phyloP scores from a whole-genome alignment of 2,113 vertebrate genomes.

The Cnemophilus loriae region DNA sequence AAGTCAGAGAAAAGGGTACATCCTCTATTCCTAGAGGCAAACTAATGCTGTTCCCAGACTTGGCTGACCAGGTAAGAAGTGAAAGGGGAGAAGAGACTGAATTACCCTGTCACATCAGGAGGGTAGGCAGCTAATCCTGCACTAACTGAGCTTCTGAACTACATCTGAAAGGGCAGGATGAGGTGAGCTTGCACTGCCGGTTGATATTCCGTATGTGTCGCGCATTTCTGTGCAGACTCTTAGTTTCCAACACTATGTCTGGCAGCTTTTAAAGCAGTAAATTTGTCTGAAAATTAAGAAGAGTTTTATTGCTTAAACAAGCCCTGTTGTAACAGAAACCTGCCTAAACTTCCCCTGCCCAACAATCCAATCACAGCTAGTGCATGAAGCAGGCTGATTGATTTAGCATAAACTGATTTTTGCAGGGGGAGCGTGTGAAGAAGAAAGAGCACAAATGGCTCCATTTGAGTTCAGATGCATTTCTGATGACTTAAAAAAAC shows the following conservation, averaged over 20 bases:
- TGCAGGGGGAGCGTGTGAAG: not conserved
- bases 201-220: not conserved
- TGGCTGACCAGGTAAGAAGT: not conserved
- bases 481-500: not conserved
- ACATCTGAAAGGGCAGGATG: not conserved
- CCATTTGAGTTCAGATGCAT: not conserved
- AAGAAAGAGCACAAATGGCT: not conserved
- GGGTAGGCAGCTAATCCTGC: not conserved
- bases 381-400: not conserved
- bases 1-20: not conserved
- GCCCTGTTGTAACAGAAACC: not conserved
- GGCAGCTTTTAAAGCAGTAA: not conserved
- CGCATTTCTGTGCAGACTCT: not conserved
- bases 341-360: not conserved
- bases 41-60: not conserved
- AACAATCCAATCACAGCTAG: not conserved
- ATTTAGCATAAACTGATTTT: not conserved
- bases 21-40: not conserved
- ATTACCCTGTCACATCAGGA: not conserved
- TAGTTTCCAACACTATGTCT: not conserved
- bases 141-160: conserved; percentile 11
- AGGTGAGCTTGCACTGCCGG: not conserved
- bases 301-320: conserved; percentile 8
- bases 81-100: not conserved
- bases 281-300: conserved; percentile 1